Conservation (phyloP, 2,888 invertebrate species). For the Archips crataeganus region DNA sequence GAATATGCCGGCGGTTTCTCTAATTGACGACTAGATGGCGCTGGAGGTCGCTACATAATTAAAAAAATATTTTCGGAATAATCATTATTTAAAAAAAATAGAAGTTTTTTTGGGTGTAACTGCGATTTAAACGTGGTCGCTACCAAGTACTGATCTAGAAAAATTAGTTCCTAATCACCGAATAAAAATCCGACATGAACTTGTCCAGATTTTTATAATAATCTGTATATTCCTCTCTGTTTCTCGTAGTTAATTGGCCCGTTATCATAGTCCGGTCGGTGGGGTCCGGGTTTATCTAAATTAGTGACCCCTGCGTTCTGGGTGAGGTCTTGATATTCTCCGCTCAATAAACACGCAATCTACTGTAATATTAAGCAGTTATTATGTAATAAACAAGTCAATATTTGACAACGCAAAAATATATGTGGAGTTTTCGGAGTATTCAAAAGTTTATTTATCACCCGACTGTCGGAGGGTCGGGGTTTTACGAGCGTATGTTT, state of each 20-base stretch:
- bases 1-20: too few relatives aligned
- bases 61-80: too few relatives aligned
- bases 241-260: not conserved
- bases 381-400: not conserved
- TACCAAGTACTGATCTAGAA: too few relatives aligned
- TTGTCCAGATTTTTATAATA: not conserved
- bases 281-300: slow-evolving; percentile 6
- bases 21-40: too few relatives aligned
- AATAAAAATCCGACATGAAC: too few relatives aligned
- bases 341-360: slow-evolving; percentile 7
- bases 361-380: not conserved
- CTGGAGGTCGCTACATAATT: too few relatives aligned
- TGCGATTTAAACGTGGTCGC: too few relatives aligned
- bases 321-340: not conserved
- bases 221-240: not conserved
- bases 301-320: not conserved
- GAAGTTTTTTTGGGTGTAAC: too few relatives aligned
- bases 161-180: too few relatives aligned
- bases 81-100: too few relatives aligned
- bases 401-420: not conserved
- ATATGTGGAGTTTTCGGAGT: not conserved
- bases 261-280: slow-evolving; percentile 4
- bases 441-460: not conserved
- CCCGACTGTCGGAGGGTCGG: not conserved
- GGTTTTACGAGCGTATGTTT: too few relatives aligned